Evolutionary conservation across 2,113 vertebrate species (phyloP), one percentile per base, ranked within the genome.

Genomic region (Phrynosoma blainvillii): DNA sequence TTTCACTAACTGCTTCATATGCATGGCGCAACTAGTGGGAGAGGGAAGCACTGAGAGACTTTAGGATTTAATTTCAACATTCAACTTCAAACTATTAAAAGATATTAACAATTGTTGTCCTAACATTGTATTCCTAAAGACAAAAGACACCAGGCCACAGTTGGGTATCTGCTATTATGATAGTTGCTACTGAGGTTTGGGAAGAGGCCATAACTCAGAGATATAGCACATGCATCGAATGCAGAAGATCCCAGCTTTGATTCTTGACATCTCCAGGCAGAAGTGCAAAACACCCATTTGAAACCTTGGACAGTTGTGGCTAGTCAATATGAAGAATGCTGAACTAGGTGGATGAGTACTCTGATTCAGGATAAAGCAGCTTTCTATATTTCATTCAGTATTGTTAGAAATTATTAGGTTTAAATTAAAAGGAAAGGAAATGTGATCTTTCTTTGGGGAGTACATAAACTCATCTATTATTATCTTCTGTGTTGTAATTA

Each of bases 81-180:
- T 90, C 74, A 91, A 36, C 9, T 25, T 95, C 0, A 40, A 42
- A 2, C 11, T 66, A 32, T 62, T 90, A 85, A 93, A 76, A 85
- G 68, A 86, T 54, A 23, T 87, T 66, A 88, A 54, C 87, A 88
- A 84, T 87, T 16, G 4, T 90, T 92, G n/a, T 84, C 23, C 75
- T 85, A 89, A 27, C 89, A 88, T 82, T 89, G 68, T 12, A 88
- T 36, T 81, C 4, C 71, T 65, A 52, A 40, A 76, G 88, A 76
- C 23, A 8, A 25, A 42, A 40, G 36, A 30, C 68, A 81, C 5
- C 10, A 1, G 20, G 79, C 90, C 5, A 27, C 6, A 84, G 89
- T 75, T 79, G 88, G 36, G 79, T 54, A 70, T 27, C 68, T 9
- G 21, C 84, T 94, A 56, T 71, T 30, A 54, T 54, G 27, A n/a